Conservation (phyloP, 2,888 invertebrate species). For the Mythimna pallens region DNA sequence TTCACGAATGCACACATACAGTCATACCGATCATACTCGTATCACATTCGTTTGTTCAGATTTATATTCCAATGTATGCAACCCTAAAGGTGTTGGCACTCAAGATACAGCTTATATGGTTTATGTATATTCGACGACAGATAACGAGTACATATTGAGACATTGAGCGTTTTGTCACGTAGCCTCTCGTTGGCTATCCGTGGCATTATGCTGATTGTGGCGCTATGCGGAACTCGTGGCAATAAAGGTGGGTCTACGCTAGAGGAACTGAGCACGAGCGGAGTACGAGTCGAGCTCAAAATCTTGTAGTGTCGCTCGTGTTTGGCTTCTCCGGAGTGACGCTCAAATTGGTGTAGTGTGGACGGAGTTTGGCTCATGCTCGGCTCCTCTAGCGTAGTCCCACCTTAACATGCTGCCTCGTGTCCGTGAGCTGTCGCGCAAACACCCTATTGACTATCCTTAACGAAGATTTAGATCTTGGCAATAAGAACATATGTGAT, state of each 20-base stretch:
- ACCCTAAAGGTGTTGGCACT: conserved; percentile 8
- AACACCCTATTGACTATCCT: conserved; percentile 25
- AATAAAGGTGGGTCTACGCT: conserved; percentile 7
- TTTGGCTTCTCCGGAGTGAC: too few relatives aligned
- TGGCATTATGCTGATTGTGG: conserved; percentile 82
- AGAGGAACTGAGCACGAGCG: too few relatives aligned
- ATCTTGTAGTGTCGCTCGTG: too few relatives aligned
- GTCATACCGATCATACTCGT: background rate
- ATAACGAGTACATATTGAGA: conserved; percentile 77
- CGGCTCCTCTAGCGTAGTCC: too few relatives aligned
- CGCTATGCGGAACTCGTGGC: conserved; percentile 69
- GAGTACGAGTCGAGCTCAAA: too few relatives aligned
- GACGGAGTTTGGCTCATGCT: too few relatives aligned
- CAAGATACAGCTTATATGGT: conserved; percentile 24
- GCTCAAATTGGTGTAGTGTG: too few relatives aligned
- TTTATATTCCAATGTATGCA: background rate
- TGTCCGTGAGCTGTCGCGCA: background rate
- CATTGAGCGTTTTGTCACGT: conserved; percentile 80
- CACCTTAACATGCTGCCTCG: conserved; percentile 53
- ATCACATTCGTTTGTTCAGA: background rate
- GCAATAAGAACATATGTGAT: background rate
- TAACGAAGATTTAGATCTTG: conserved; percentile 20
- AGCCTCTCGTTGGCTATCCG: conserved; percentile 76
- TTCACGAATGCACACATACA: background rate
- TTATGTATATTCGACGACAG: conserved; percentile 40